Evolutionary conservation across 2,888 invertebrate species (phyloP).

Genomic region (Anthophora plumipes): DNA sequence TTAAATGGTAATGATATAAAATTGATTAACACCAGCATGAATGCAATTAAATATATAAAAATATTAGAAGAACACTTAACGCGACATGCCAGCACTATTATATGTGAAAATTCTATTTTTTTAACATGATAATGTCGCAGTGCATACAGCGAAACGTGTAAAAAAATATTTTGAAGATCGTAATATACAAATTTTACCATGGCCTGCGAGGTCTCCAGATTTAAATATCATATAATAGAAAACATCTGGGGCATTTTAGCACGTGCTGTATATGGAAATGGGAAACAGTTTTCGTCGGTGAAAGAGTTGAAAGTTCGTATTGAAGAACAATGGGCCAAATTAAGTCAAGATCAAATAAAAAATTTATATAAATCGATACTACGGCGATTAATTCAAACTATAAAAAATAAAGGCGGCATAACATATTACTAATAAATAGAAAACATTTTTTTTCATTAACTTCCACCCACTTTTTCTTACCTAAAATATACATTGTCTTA

Average conservation of each 20-base stretch:
- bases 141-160: neutral
- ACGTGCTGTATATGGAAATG: constrained; percentile 14
- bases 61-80: constrained; percentile 22
- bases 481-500: too few relatives aligned
- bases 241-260: constrained; percentile 19
- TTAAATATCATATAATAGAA: constrained; percentile 13
- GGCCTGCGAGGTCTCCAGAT: constrained; percentile 1
- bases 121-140: constrained; percentile 13
- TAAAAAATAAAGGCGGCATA: too few relatives aligned
- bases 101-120: constrained; percentile 15
- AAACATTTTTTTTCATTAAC: too few relatives aligned
- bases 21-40: constrained; percentile 10
- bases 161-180: constrained; percentile 2
- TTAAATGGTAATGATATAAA: neutral
- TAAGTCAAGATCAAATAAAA: too few relatives aligned
- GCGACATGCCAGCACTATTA: constrained; percentile 7
- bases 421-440: too few relatives aligned
- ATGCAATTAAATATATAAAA: constrained; percentile 6
- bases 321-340: too few relatives aligned
- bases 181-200: constrained; percentile 12
- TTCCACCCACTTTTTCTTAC: too few relatives aligned
- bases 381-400: too few relatives aligned
- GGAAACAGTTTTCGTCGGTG: too few relatives aligned
- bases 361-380: too few relatives aligned
- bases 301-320: too few relatives aligned